Evolutionary conservation across 92 coral and sea anemone genomes (phyloP).

Genomic region (Virgularia gustaviana): DNA sequence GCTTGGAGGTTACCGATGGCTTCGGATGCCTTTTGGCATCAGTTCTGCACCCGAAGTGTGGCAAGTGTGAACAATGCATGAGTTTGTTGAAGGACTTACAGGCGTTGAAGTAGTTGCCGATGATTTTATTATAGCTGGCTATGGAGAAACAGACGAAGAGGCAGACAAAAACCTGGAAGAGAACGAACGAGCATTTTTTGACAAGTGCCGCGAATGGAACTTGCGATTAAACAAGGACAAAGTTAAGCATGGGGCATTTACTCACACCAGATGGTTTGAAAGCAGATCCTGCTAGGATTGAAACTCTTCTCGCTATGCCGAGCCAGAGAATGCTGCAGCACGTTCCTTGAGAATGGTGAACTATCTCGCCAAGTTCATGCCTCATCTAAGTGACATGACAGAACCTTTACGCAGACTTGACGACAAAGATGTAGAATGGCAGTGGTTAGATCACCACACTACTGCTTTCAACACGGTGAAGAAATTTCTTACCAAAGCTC

Average conservation of each 20-base stretch:
- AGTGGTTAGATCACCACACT: conserved; percentile 45
- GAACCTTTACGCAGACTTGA: conserved; percentile 51
- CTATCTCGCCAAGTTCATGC: conserved; percentile 59
- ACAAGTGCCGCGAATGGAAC: conserved; percentile 58
- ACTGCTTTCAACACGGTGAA: conserved; percentile 55
- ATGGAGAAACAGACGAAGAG: conserved; percentile 52
- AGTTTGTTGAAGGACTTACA: conserved; percentile 4
- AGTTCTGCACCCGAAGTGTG: conserved; percentile 18
- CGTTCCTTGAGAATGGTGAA: conserved; percentile 58
- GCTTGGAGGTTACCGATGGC: conserved; percentile 33
- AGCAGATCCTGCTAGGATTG: conserved; percentile 55
- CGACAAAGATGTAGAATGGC: conserved; percentile 53
- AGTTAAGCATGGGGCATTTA: conserved; percentile 54
- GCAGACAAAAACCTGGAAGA: conserved; percentile 48
- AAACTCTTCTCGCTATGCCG: conserved; percentile 54
- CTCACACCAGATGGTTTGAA: conserved; percentile 50
- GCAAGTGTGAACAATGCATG: conserved; percentile 28
- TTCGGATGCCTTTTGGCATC: conserved; percentile 19
- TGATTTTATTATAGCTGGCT: conserved; percentile 59
- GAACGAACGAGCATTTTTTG: conserved; percentile 49
- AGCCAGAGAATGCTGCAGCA: conserved; percentile 42
- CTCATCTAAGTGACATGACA: conserved; percentile 53
- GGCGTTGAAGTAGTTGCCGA: conserved; percentile 56
- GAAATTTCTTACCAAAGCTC: conserved; percentile 36
- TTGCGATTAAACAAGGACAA: conserved; percentile 50